Evolutionary conservation across 2,888 invertebrate genomes (phyloP).

Genomic region (Caenorhabditis macrosperma): DNA sequence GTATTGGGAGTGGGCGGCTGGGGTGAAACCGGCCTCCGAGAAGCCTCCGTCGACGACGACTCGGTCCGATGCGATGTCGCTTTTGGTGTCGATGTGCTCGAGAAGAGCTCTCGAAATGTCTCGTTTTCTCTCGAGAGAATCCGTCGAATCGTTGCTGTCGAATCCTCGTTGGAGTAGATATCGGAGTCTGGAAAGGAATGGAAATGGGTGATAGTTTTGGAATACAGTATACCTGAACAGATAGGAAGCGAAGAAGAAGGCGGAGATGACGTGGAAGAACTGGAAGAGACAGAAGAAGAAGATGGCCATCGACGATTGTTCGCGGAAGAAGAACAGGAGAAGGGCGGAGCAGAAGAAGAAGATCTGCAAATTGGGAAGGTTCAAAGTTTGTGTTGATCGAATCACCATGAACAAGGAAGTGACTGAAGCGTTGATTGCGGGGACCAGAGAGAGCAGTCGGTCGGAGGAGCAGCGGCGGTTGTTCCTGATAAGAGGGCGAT

Average conservation of each 20-base stretch:
- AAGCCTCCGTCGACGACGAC: slow-evolving; percentile 55
- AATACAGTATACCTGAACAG: slow-evolving; percentile 56
- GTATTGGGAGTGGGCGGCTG: slow-evolving; percentile 36
- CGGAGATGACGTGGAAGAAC: slow-evolving; percentile 54
- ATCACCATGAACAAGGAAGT: slow-evolving; percentile 64
- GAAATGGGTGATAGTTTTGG: neutral
- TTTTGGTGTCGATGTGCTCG: slow-evolving; percentile 60
- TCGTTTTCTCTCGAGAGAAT: slow-evolving; percentile 64
- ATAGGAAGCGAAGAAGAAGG: slow-evolving; percentile 62
- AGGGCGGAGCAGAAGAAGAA: slow-evolving; percentile 58
- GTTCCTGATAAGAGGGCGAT: slow-evolving; percentile 24
- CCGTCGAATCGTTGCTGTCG: slow-evolving; percentile 57
- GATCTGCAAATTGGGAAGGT: no score
- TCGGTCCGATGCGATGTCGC: slow-evolving; percentile 41
- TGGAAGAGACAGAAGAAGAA: slow-evolving; percentile 58
- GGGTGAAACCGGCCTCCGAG: slow-evolving; percentile 46
- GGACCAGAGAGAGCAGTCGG: slow-evolving; percentile 50
- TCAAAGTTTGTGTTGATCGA: no score
- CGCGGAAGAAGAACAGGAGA: slow-evolving; percentile 63
- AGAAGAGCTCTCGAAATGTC: slow-evolving; percentile 68
- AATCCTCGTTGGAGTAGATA: slow-evolving; percentile 55
- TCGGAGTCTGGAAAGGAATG: slow-evolving; percentile 49
- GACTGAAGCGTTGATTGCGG: slow-evolving; percentile 61
- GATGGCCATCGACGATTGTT: slow-evolving; percentile 54
- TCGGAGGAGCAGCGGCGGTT: slow-evolving; percentile 59